A percentile compares a stretch with the other conserved stretches of the same genome.
Conservation (phyloP, 2,888 invertebrate genomes). For the Pyrocoelia pectoralis region DNA sequence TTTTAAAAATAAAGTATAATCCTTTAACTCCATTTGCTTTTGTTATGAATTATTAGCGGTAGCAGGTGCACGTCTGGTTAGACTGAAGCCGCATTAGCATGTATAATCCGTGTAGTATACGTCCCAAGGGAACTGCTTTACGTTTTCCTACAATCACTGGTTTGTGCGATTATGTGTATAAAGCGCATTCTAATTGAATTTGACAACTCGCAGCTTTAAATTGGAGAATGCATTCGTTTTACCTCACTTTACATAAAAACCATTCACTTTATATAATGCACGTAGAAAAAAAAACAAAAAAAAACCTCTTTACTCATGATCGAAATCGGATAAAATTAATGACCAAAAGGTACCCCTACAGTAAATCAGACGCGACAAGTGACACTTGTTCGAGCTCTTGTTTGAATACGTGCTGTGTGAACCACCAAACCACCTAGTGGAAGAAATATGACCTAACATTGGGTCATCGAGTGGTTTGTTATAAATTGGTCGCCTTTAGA, state of each 20-base stretch:
- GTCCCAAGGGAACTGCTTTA: constrained; percentile 30
- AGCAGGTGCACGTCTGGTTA: constrained; percentile 35
- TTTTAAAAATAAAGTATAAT: constrained; percentile 18
- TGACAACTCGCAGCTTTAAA: not conserved
- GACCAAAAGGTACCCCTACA: constrained; percentile 27
- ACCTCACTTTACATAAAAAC: not conserved
- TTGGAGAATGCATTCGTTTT: too few relatives aligned
- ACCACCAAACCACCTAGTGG: constrained; percentile 23
- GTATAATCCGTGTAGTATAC: constrained; percentile 30
- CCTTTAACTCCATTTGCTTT: constrained; percentile 28
- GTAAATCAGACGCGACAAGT: constrained; percentile 32
- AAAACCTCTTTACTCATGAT: constrained; percentile 2
- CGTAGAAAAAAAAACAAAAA: not conserved
- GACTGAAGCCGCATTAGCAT: constrained; percentile 35
- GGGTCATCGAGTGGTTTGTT: constrained; percentile 19
- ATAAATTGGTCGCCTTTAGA: constrained; percentile 17
- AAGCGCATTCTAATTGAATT: constrained; percentile 14
- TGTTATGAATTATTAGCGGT: constrained; percentile 32
- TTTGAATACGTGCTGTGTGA: constrained; percentile 29
- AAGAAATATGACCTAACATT: constrained; percentile 27
- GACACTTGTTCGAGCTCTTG: constrained; percentile 33
- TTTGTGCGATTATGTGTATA: constrained; percentile 16
- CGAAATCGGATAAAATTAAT: constrained; percentile 28
- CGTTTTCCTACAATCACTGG: constrained; percentile 17
- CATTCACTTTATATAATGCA: not conserved